Base-by-base conservation (phyloP, 2,888 invertebrate species). In the Drosophila ezoana region DNA sequence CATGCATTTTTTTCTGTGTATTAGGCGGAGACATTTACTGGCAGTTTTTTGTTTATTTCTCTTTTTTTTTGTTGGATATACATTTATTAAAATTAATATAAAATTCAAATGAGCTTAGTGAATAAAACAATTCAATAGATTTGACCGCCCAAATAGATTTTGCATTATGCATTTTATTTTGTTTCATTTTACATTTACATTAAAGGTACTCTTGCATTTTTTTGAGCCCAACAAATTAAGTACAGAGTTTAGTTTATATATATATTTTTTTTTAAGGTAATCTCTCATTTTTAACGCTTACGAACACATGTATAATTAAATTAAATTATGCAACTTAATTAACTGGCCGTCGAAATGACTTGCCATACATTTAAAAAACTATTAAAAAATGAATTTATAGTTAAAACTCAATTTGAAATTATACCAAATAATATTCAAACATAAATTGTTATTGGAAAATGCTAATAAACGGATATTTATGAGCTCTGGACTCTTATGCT, bases 21-120 rank as follows among this genome's bases (percentile, higher is more conserved):
- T 68, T 74, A 85, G 83, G 84, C 84, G 84, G 80, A 85, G 79
- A 85, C 81, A 86, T 86, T 82, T 86, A 77, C 80, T 86, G 85
- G 86, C 85, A 85, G 85, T 85, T 86, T 70, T 79, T 83, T 76
- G 75, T 75, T 76, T 77, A 45, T 65, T 66, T 61, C 56, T 43
- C 45, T 53, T 72, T 65, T 64, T 28, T 28, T 28, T 8, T 28
- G n/a, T 54, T 33, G 41, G 58, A 64, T 69, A 69, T 40, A 48
- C 32, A 40, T 47, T 41, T 35, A 28, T 52, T 16, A 11, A 54
- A 73, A 70, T 51, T 33, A 65, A 49, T 49, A 64, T 43, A 4
- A 44, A 70, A 65, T 45, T 63, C 53, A 64, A 65, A 72, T 59
- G 52, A 67, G 58, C 51, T 56, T 61, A 61, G 68, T 10, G 51